Conservation (phyloP, 2,797 vertebrate genomes). For the Tenualosa thibaudeaui region DNA sequence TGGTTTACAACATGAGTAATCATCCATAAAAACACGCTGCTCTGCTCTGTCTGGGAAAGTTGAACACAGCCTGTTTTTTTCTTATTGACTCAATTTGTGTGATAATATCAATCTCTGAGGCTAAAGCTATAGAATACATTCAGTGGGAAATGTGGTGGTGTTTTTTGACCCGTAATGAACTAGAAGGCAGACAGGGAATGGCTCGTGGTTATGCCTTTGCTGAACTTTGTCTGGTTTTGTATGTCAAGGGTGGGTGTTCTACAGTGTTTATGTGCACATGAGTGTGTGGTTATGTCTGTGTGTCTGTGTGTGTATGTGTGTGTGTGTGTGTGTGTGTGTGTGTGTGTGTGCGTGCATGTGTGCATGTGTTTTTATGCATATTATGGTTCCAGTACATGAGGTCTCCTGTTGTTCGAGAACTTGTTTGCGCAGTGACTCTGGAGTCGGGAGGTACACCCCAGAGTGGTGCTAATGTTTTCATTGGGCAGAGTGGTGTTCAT, state of each 20-base stretch:
- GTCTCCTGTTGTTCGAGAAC: conserved; percentile 34
- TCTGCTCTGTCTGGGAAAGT: conserved; percentile 6
- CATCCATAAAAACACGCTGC: conserved; percentile 10
- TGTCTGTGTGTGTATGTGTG: not conserved
- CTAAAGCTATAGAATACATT: not conserved
- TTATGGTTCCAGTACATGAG: not conserved
- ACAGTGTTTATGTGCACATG: not conserved
- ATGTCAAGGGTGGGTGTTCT: not conserved
- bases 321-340: conserved; percentile 14
- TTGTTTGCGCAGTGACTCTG: conserved; percentile 48
- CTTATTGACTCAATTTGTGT: not conserved
- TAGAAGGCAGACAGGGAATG: not conserved
- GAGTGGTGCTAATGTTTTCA: conserved; percentile 29
- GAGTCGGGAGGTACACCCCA: conserved; percentile 28
- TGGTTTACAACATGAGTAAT: conserved; percentile 7
- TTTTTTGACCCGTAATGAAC: not conserved
- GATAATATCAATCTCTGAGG: not conserved
- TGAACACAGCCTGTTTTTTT: conserved; percentile 12
- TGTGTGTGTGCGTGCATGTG: conserved; percentile 32
- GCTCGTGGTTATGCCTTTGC: not conserved
- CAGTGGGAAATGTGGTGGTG: not conserved
- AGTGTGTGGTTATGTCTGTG: not conserved
- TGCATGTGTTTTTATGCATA: not conserved
- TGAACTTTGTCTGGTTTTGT: not conserved
- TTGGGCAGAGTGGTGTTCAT: not conserved